phyloP scores from a whole-genome alignment of 2,797 vertebrate genomes.

The Malurus splendens region DNA sequence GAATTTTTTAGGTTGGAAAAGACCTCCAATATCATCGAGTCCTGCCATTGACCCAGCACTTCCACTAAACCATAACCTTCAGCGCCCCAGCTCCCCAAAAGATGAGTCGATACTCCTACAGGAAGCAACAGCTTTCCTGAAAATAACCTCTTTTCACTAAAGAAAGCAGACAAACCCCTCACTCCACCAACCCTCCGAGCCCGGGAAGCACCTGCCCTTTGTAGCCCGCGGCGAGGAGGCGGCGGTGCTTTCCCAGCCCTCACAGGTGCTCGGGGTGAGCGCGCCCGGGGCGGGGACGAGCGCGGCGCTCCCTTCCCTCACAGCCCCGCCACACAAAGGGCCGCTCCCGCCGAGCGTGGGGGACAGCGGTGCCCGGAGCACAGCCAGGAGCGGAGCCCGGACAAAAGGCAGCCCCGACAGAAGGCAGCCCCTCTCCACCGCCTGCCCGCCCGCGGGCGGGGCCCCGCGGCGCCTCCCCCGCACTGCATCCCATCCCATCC shows the following conservation, averaged over 20 bases:
- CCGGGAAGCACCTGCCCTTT: background rate
- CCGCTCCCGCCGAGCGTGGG: background rate
- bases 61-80: background rate
- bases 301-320: background rate
- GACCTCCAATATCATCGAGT: background rate
- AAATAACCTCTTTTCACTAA: background rate
- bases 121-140: background rate
- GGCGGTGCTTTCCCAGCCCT: background rate
- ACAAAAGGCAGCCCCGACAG: background rate
- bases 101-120: background rate
- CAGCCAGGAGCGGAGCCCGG: background rate
- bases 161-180: background rate
- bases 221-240: background rate
- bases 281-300: background rate
- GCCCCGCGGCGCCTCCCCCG: background rate
- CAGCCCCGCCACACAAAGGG: background rate
- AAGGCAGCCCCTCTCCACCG: background rate
- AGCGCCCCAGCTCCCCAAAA: background rate
- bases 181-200: fast-evolving
- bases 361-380: background rate
- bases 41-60: background rate
- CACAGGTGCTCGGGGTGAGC: background rate
- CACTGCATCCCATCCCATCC: background rate
- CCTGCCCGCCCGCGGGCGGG: conserved; percentile 6
- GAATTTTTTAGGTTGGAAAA: background rate